Evolutionary conservation across 2,797 vertebrate species (phyloP), one percentile per base, ranked within the genome.

Genomic region (Pteropus rufus): DNA sequence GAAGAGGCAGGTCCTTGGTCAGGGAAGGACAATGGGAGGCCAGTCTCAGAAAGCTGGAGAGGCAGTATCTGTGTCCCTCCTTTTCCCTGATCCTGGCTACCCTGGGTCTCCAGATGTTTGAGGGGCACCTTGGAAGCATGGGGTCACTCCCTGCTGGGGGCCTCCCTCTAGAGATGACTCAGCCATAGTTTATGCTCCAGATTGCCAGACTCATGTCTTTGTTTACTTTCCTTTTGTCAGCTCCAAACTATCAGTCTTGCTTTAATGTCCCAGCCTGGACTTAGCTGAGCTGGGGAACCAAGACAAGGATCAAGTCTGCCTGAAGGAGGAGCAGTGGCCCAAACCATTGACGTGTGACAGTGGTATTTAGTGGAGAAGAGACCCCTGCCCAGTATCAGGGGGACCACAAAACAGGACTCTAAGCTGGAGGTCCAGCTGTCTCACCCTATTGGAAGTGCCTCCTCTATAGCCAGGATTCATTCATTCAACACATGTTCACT

Each of bases 61-160:
- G 41, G 19, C 15, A 0, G 7, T 29, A 3, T n/a, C 39, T 7
- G 16, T 39, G 39, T 23, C 31, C 39, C 2, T 12, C 49, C 67
- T 41, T 54, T 31, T 49, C 60, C 75, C 69, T 10, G 6, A 77
- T 41, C 31, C 7, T 8, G 0, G 39, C 36, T 24, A 18, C 62
- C 4, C 1, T 15, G 19, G n/a, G 54, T 39, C 39, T n/a, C 39
- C 21, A 3, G 0, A 0, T 36, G 39, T 70, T 44, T 14, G 7
- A 72, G 46, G 77, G 41, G 26, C n/a, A 39, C 52, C 29, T 76
- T 19, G 60, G 69, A 34, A 75, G 23, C 19, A 11, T 41, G 88
- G 46, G 54, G 26, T 54, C 46, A 24, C 12, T 26, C 80, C 10
- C 7, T 65, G 41, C 1, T 8, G 31, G 1, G 10, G 41, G 1